These are phyloP conservation scores for Halocynthia aurantium DNA, from an alignment of 23 tunicate species.

Conservation along the genomic window DNA sequence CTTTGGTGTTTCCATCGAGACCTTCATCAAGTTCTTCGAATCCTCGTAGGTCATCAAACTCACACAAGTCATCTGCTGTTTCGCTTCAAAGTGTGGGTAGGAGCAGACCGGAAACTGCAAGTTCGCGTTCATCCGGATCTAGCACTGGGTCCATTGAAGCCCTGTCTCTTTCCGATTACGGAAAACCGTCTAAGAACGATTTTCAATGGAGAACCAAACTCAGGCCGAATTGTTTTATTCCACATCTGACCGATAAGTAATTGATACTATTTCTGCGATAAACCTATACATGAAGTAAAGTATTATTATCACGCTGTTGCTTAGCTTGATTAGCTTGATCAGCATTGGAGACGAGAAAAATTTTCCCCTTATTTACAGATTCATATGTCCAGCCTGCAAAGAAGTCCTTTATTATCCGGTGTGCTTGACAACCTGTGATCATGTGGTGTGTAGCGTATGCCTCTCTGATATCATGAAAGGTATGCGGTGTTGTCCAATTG, in stretches of 20 bases:
- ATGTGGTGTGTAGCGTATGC: conserved; percentile 39
- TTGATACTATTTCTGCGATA: neutral
- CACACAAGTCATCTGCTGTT: too few relatives aligned
- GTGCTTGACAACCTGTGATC: conserved; percentile 37
- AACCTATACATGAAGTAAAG: too few relatives aligned
- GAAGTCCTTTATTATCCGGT: conserved; percentile 41
- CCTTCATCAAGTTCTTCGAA: too few relatives aligned
- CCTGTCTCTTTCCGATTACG: neutral
- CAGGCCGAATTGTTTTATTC: conserved; percentile 14
- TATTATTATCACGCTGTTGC: too few relatives aligned
- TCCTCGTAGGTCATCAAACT: too few relatives aligned
- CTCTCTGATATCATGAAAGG: conserved; percentile 29
- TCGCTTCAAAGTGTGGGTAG: neutral
- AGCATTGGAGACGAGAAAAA: neutral
- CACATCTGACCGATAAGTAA: conserved; percentile 21
- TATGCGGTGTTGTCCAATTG: conserved; percentile 28
- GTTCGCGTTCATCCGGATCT: conserved; percentile 9
- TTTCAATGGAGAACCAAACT: conserved; percentile 8
- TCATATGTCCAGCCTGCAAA: conserved; percentile 29
- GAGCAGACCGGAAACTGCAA: conserved; percentile 15
- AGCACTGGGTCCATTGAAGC: conserved; percentile 6
- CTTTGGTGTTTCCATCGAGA: too few relatives aligned
- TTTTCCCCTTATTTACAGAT: conserved; percentile 10
- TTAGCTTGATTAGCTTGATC: neutral
- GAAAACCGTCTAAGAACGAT: neutral